These are phyloP conservation scores for Fistularia commersonii DNA, from an alignment of 2,797 vertebrate genomes.

Conservation along the genomic window DNA sequence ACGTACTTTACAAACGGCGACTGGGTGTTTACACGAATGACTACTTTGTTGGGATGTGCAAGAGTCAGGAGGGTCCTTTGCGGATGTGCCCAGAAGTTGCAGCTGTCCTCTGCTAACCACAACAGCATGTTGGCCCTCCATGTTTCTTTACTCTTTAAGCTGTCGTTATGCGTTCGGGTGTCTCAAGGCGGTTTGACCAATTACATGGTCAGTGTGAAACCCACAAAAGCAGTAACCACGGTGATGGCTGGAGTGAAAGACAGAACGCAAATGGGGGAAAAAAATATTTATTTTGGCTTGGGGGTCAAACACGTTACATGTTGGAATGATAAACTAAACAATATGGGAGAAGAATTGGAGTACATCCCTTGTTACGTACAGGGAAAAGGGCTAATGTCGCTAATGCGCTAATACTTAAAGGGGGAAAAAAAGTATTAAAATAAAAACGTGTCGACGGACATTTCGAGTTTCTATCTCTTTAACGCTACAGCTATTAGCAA, in stretches of 20 bases:
- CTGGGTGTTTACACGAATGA: no score
- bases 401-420: slow-evolving; percentile 65
- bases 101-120: no score
- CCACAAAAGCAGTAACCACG: no score
- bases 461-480: slow-evolving; percentile 82
- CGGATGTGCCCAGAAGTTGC: no score
- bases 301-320: slow-evolving; percentile 76
- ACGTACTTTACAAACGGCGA: no score
- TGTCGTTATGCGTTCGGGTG: no score
- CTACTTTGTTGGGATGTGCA: no score
- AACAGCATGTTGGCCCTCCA: no score
- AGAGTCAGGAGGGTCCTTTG: no score
- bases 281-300: slow-evolving; percentile 81
- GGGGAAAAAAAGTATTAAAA: slow-evolving; percentile 31
- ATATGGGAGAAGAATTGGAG: slow-evolving; percentile 80
- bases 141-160: no score
- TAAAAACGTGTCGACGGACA: slow-evolving; percentile 69
- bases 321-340: slow-evolving; percentile 79
- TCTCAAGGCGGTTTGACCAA: no score
- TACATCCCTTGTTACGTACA: slow-evolving; percentile 4
- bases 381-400: slow-evolving; percentile 64
- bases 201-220: no score
- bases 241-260: slow-evolving; percentile 27
- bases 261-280: slow-evolving; percentile 71
- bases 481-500: slow-evolving; percentile 81